Evolutionary conservation across 2,113 vertebrate genomes (phyloP).

Genomic region (Rana temporaria): DNA sequence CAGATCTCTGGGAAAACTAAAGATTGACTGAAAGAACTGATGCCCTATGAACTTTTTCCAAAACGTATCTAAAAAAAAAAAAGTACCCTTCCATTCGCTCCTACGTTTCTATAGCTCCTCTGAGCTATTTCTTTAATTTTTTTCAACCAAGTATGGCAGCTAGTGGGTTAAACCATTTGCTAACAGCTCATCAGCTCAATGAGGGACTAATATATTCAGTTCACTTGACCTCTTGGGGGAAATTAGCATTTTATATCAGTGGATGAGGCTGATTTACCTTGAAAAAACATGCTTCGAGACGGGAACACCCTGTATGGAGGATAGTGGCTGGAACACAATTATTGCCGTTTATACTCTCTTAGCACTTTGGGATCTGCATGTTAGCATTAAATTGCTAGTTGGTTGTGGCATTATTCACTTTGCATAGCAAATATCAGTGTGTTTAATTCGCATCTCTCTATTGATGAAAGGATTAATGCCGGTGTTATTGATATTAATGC

Average conservation of each 20-base stretch:
- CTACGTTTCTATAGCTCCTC: no score
- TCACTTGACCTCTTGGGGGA: slow-evolving; percentile 23
- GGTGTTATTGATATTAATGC: no score
- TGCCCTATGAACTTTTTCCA: no score
- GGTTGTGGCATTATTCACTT: not conserved
- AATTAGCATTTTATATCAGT: slow-evolving; percentile 24
- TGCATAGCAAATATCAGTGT: no score
- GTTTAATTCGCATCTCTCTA: no score
- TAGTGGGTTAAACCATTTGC: slow-evolving; percentile 37
- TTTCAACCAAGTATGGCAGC: not conserved
- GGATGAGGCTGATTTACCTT: not conserved
- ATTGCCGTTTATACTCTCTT: not conserved
- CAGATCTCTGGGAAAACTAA: no score
- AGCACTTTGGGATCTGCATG: not conserved
- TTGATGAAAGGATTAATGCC: no score
- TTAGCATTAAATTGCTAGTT: not conserved
- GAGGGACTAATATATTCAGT: slow-evolving; percentile 28
- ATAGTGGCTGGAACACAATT: not conserved
- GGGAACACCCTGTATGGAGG: not conserved
- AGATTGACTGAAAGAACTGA: no score
- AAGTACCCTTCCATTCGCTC: no score
- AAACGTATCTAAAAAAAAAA: no score
- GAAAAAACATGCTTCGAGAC: slow-evolving; percentile 5
- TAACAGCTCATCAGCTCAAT: slow-evolving; percentile 36
- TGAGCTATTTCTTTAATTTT: no score